Evolutionary conservation across 2,888 invertebrate genomes (phyloP).

Genomic region (Leptodirus hochenwartii): DNA sequence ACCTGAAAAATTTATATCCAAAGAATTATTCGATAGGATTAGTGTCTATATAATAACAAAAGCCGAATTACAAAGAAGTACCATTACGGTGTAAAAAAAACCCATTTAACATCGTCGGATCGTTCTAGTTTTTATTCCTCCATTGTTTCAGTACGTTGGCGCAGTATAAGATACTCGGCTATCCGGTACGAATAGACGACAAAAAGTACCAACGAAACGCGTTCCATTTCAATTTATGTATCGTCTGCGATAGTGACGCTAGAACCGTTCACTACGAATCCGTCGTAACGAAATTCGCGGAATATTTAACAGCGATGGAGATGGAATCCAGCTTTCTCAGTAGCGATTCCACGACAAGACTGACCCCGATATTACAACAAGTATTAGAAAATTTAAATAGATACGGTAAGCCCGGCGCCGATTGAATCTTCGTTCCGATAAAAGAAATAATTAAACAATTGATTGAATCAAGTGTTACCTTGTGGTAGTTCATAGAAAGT

Average conservation of each 20-base stretch:
- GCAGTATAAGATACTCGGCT: conserved; percentile 81
- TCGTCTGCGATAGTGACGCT: conserved; percentile 80
- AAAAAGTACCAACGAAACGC: conserved; percentile 82
- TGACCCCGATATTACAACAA: conserved; percentile 59
- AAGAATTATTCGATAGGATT: conserved; percentile 85
- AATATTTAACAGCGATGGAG: conserved; percentile 80
- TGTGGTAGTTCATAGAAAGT: no score
- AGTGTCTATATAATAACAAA: conserved; percentile 93
- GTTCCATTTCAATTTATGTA: conserved; percentile 89
- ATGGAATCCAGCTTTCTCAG: conserved; percentile 75
- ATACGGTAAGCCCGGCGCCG: conserved; percentile 24
- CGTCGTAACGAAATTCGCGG: conserved; percentile 83
- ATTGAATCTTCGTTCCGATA: no score
- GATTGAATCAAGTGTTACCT: no score
- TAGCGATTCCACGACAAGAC: conserved; percentile 34
- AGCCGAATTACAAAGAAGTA: conserved; percentile 73
- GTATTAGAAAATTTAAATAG: conserved; percentile 69
- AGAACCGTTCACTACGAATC: conserved; percentile 86
- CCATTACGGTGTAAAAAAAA: conserved; percentile 66
- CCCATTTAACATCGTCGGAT: not conserved
- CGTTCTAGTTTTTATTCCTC: conserved; percentile 2
- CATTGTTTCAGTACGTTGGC: conserved; percentile 37
- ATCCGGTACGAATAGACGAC: conserved; percentile 78
- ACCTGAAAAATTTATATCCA: conserved; percentile 78
- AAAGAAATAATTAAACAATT: no score